Base-by-base conservation (phyloP, 2,888 invertebrate species). In the Hipparchia semele region DNA sequence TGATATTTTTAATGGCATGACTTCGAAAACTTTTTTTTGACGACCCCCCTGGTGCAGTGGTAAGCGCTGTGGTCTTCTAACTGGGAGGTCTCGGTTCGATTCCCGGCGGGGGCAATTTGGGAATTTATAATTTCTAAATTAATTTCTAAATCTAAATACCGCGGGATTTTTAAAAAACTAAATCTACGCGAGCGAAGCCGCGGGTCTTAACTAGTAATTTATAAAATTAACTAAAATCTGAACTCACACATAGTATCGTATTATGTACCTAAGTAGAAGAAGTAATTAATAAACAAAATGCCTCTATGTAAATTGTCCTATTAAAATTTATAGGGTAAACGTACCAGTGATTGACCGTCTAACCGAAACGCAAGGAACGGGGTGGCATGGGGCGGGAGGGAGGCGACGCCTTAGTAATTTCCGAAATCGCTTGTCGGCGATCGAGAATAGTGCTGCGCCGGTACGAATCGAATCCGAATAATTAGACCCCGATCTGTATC, bases 401-500 rank as follows among this genome's bases (percentile, higher is more conserved):
- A 84, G 86, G 84, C 87, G 86, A 85, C 88, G 91, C 90, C 92
- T 92, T 91, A 89, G 92, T 88, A 92, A 93, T 93, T 93, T 93
- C 93, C 92, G 92, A 93, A 93, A 92, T 92, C 92, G 91, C 88
- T 87, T 86, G 91, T 89, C 91, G 89, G 90, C 92, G 90, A 90
- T 90, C 90, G 69, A 87, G 90, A 87, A 85, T 89, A 89, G 89
- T 90, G 91, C 88, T 87, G 90, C 78, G 69, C 68, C 79, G 82
- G 86, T 82, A 77, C 81, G 81, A 83, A 80, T 83, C 84, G 87
- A 89, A 88, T 86, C 84, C 84, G 90, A 90, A 91, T 92, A 92
- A 92, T 92, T 91, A 90, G 89, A 91, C 91, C 87, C 84, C 86
- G 87, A 89, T 88, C 87, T 87, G 87, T 86, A 90, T 88, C 86